A percentile compares a stretch with the other conserved stretches of the same genome.
Evolutionary conservation across 2,113 vertebrate genomes (phyloP).

Genomic region (Ibidorhyncha struthersii): DNA sequence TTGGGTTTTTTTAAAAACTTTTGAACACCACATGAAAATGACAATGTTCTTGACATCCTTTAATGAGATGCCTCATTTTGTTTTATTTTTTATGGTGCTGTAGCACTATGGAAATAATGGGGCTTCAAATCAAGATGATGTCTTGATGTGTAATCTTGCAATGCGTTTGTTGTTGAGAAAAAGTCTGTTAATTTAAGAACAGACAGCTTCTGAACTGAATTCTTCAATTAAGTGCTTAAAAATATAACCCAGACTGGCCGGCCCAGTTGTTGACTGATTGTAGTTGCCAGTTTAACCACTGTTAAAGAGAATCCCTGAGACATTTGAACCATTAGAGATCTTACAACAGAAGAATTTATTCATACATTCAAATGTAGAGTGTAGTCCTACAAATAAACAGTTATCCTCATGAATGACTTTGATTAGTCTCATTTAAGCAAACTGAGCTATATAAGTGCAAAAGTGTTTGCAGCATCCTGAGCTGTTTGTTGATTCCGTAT

Average conservation of each 20-base stretch:
- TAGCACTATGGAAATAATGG: not conserved
- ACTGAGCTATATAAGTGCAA: not conserved
- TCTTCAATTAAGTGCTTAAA: not conserved
- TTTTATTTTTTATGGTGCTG: not conserved
- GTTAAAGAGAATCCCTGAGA: not conserved
- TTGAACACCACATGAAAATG: not conserved
- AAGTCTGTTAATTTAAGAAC: not conserved
- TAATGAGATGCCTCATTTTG: not conserved
- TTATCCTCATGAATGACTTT: not conserved
- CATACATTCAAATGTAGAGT: not conserved
- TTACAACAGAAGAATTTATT: not conserved
- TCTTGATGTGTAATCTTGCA: not conserved
- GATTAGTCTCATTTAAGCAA: not conserved
- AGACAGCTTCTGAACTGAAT: not conserved
- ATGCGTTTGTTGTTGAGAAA: not conserved
- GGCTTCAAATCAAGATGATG: not conserved
- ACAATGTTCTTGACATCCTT: not conserved
- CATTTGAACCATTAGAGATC: not conserved
- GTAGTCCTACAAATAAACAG: not conserved
- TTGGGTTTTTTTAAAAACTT: not conserved
- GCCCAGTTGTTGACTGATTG: not conserved
- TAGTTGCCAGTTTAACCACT: not conserved
- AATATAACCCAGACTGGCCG: not conserved
- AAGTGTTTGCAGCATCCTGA: not conserved
- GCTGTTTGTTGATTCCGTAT: not conserved